Evolutionary conservation across 2,888 invertebrate species (phyloP), one percentile per base, ranked within the genome.

Genomic region (Orchestes rusci): DNA sequence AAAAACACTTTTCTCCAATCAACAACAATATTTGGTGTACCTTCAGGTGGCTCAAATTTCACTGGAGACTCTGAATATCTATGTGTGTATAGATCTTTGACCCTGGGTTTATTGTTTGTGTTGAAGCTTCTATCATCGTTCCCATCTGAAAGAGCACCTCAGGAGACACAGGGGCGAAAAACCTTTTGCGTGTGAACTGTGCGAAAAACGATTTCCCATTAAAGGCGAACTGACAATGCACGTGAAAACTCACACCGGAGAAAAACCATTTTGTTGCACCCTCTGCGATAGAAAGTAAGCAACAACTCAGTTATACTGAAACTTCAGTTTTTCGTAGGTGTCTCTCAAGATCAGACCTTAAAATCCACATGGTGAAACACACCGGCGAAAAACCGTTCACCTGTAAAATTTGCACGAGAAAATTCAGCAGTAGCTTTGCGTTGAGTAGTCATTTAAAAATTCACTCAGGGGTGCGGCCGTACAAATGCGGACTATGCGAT

Each of bases 381-480:
- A 67, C 67, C 3, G 67, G 67, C 4, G 67, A 67, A 51, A 66
- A 66, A 48, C 66, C 66, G 1, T 67, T 63, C 41, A 52, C 50
- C 29, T 67, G 67, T 40, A 51, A 56, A 0, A 59, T 60, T 19
- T 67, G 67, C 42, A 63, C 61, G 1, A 65, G 63, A 60, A 76
- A 76, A 43, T 78, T 78, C 57, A 75, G 77, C 0, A 77, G 77
- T 64, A 72, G 74, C 45, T 76, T 77, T 39, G 76, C 77, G 2
- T 67, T 76, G 17, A 75, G 72, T 56, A 76, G 75, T 0, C 79
- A 79, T 55, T 70, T 73, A 42, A 73, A 77, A 55, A 76, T 75
- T 4, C 79, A 79, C 62, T 78, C 79, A 0, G 49, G 48, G 44
- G 78, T 78, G 57, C 69, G 74, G 48, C 79, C 79, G 0, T 77